Evolutionary conservation across 2,888 invertebrate species (phyloP).

Genomic region (Agapostemon virescens): DNA sequence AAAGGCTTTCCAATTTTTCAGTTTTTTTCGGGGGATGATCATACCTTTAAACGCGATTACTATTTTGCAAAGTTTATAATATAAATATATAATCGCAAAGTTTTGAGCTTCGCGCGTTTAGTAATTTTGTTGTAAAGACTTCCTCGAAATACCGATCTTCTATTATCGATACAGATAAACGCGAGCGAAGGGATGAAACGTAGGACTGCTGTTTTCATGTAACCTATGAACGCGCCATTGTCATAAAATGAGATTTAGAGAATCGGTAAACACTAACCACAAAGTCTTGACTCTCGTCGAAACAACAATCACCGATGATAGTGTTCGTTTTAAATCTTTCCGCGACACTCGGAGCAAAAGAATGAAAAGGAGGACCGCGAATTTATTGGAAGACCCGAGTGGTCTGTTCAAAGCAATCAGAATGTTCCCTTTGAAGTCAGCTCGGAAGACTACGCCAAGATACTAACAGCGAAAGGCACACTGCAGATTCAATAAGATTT

Average conservation of each 20-base stretch:
- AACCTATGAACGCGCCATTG: background rate
- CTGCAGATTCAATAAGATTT: background rate
- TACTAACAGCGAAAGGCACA: background rate
- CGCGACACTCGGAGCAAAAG: constrained; percentile 2
- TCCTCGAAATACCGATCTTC: background rate
- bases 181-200: background rate
- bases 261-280: background rate
- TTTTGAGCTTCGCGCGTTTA: background rate
- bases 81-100: background rate
- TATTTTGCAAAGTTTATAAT: no score
- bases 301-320: background rate
- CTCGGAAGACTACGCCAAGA: background rate
- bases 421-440: background rate
- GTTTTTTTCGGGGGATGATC: background rate
- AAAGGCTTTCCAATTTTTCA: no score
- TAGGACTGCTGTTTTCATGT: background rate
- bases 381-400: constrained; percentile 16
- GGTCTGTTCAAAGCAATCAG: constrained; percentile 14
- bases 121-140: background rate
- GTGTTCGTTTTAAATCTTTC: constrained; percentile 7
- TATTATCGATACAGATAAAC: background rate
- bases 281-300: background rate
- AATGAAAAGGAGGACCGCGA: constrained; percentile 1
- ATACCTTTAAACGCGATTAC: no score
- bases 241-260: background rate